Evolutionary conservation across 2,888 invertebrate genomes (phyloP).

Genomic region (Phasia obesa): DNA sequence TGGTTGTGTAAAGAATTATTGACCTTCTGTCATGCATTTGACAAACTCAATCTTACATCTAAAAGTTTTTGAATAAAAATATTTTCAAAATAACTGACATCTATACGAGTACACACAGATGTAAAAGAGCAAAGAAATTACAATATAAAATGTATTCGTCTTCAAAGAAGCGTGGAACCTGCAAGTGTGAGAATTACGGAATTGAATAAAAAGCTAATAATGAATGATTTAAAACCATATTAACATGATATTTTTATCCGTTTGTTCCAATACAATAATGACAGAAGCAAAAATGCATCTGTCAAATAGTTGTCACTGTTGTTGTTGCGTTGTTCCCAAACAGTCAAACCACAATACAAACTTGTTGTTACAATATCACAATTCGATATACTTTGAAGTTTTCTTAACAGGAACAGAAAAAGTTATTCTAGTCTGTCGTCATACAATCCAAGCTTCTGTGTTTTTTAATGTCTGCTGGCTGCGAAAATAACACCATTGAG

Average conservation of each 20-base stretch:
- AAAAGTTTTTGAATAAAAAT: too few species aligned
- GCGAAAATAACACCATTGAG: not conserved
- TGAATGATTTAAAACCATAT: too few species aligned
- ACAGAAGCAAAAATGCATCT: slow-evolving; percentile 13
- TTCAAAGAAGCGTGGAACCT: too few species aligned
- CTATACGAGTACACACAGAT: too few species aligned
- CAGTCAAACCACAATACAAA: slow-evolving; percentile 25
- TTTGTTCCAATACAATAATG: not conserved
- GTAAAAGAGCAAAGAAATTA: too few species aligned
- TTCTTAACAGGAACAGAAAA: not conserved
- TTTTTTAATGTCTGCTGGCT: slow-evolving; percentile 1
- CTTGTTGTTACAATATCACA: slow-evolving; percentile 19
- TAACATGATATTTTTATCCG: too few species aligned
- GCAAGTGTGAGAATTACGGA: not conserved
- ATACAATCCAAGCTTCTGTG: not conserved
- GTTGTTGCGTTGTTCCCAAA: slow-evolving; percentile 19
- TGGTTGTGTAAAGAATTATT: too few species aligned
- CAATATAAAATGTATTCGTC: too few species aligned
- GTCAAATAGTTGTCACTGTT: slow-evolving; percentile 17
- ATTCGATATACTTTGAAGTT: slow-evolving; percentile 9
- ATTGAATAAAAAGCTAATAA: not conserved
- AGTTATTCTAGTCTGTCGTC: not conserved
- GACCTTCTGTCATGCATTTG: too few species aligned
- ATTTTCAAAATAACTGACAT: too few species aligned
- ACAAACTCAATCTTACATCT: too few species aligned